Base-by-base conservation (phyloP, 1,140 invertebrate genomes). In the Argopecten irradians region DNA sequence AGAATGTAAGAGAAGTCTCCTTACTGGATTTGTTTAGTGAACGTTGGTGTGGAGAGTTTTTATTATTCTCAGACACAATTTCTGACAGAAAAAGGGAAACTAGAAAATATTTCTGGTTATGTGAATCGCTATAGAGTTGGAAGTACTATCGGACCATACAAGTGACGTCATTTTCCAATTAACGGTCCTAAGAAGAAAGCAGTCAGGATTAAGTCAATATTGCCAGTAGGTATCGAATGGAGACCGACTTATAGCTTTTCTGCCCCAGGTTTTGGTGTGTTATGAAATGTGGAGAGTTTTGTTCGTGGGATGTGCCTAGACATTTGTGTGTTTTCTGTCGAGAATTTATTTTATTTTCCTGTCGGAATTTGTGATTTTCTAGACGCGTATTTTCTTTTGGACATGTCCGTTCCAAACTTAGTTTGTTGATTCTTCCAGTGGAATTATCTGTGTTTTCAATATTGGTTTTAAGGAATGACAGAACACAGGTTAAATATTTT, bases 101-200 rank as follows among this genome's bases (percentile, higher is more conserved):
- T 71, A 22, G 5, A 28, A 71, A 71, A n/a, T 71, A 5, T 71
- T 71, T 28, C 22, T 16, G 55, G n/a, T 71, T 71, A 28, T 71
- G 5, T 1, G 55, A n/a, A 71, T 71, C 16, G 55, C 55, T 71
- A 1, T 71, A 71, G 55, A 28, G 55, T 28, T 22, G 28, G 55
- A 28, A 71, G 22, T n/a, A 71, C 5, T 71, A n/a, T 71, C n/a
- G 55, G 55, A 71, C 55, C n/a, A n/a, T 71, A 71, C n/a, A 28
- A 8, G 55, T 71, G 55, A 71, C 55, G 55, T 71, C 55, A 71
- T 16, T 28, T n/a, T 71, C 55, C 55, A 71, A 71, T 71, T 71
- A 71, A 71, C 55, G 55, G 28, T 71, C 55, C 43, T 71, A 71
- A 71, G 55, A 71, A 71, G 55, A 71, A 71, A 71, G 55, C 55